A percentile compares a stretch with the other conserved stretches of the same genome.
Conservation (phyloP, 2,888 invertebrate species). For the Parnassius apollo region DNA sequence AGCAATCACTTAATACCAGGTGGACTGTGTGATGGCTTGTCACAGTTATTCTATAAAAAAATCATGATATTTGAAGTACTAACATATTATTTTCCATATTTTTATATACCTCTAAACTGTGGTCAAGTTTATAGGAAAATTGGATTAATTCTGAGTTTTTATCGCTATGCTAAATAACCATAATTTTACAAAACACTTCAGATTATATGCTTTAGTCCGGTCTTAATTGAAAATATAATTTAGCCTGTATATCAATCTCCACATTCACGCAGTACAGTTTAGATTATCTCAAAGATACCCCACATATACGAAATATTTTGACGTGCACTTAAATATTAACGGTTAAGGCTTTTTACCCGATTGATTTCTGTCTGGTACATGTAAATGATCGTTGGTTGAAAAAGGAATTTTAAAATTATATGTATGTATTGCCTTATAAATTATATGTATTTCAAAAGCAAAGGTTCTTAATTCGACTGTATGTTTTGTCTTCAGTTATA, state of each 20-base stretch:
- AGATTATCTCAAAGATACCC: conserved; percentile 14
- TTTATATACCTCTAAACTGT: too few relatives aligned
- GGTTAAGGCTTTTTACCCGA: conserved; percentile 1
- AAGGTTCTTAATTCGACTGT: neutral
- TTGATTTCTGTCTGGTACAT: neutral
- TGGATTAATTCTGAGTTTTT: too few relatives aligned
- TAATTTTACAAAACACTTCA: conserved; percentile 9
- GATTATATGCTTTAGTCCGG: conserved; percentile 8
- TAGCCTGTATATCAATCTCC: conserved; percentile 14
- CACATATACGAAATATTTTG: conserved; percentile 10
- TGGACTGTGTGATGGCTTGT: too few relatives aligned
- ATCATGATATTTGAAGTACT: too few relatives aligned
- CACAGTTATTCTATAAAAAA: too few relatives aligned
- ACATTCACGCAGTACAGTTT: conserved; percentile 14
- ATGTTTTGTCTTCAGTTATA: too few relatives aligned
- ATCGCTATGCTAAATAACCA: neutral
- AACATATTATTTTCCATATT: too few relatives aligned
- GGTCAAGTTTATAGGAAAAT: too few relatives aligned
- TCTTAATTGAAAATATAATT: conserved; percentile 21
- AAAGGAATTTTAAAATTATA: too few relatives aligned
- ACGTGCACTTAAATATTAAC: conserved; percentile 15
- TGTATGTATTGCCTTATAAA: neutral
- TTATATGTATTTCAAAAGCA: neutral
- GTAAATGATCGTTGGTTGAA: too few relatives aligned
- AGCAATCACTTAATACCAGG: too few relatives aligned